Conservation (phyloP, 1,140 invertebrate genomes). For the Rhyacophila brunnea region DNA sequence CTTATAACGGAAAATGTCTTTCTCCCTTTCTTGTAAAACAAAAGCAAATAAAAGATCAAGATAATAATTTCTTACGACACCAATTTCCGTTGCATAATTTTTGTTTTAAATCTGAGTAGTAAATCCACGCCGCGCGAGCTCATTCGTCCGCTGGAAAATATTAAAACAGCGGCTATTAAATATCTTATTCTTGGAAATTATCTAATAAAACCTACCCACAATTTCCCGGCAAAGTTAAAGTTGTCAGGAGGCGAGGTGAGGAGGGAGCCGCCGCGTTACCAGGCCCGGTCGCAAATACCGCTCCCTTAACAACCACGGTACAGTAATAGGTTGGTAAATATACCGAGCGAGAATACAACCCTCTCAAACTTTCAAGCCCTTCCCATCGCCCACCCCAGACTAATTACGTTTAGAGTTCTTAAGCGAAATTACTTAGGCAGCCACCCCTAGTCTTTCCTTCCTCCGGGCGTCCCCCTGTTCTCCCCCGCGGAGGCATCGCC, state of each 20-base stretch:
- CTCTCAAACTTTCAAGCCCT: conserved; percentile 59
- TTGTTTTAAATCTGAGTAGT: no score
- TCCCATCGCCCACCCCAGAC: conserved; percentile 58
- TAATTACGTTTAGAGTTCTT: conserved; percentile 61
- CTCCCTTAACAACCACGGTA: conserved; percentile 29
- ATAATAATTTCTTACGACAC: no score
- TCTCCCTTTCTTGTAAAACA: no score
- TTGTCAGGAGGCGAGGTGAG: conserved; percentile 42
- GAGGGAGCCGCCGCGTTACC: conserved; percentile 36
- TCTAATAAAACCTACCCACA: conserved; percentile 32
- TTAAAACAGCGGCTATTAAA: conserved; percentile 30
- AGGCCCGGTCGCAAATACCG: conserved; percentile 20
- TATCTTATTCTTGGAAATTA: conserved; percentile 26
- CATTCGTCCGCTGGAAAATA: conserved; percentile 6
- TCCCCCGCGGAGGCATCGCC: conserved; percentile 29
- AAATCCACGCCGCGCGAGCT: no score
- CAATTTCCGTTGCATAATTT: no score
- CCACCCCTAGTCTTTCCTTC: conserved; percentile 37
- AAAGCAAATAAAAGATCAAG: no score
- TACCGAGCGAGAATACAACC: conserved; percentile 50
- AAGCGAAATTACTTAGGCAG: conserved; percentile 59
- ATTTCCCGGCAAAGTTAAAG: conserved; percentile 30
- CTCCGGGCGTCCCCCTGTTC: conserved; percentile 41
- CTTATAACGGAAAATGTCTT: no score
- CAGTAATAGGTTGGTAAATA: conserved; percentile 36